Evolutionary conservation across 2,113 vertebrate species (phyloP), one percentile per base, ranked within the genome.

Genomic region (Symphodus melops): DNA sequence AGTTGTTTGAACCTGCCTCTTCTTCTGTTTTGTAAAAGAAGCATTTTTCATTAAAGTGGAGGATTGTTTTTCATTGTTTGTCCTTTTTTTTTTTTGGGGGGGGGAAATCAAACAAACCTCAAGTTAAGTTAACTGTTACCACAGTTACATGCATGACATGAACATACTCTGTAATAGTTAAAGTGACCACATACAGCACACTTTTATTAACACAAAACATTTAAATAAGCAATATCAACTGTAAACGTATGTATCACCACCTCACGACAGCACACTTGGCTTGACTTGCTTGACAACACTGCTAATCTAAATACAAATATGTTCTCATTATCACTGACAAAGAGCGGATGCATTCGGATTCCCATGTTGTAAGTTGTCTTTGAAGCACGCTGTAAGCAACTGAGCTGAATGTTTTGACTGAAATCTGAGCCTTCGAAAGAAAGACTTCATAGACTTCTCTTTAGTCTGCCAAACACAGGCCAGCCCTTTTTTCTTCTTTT

Each of bases 41-140:
- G 9, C 4, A 20, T 0, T 54, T 65, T 72, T 28, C 55, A 82
- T 65, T 82, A 85, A 87, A 82, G 20, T 21, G 17, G 33, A 56
- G 3, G 8, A 21, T n/a, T 46, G 4, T 28, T 67, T 74, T 76
- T 44, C 7, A 68, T 61, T 36, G 3, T 1, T 52, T 59, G 52
- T 1, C 37, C 13, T n/a, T n/a, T n/a, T n/a, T n/a, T n/a, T n/a
- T n/a, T n/a, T n/a, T 61, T 65, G 76, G 3, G 65, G 76, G 39
- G 5, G 23, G 19, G 52, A 41, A 46, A 70, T 14, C 19, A 46
- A 3, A 28, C 49, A 71, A 23, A 37, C 5, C 1, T n/a, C 14
- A 68, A 12, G 17, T 25, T 20, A n/a, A 68, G 17, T 16, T 20
- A 16, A 42, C 9, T 19, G 25, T 54, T 4, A n/a, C 44, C 49